These are phyloP conservation scores for Orchestia grillus DNA, from an alignment of 1,140 invertebrate species.

Conservation along the genomic window DNA sequence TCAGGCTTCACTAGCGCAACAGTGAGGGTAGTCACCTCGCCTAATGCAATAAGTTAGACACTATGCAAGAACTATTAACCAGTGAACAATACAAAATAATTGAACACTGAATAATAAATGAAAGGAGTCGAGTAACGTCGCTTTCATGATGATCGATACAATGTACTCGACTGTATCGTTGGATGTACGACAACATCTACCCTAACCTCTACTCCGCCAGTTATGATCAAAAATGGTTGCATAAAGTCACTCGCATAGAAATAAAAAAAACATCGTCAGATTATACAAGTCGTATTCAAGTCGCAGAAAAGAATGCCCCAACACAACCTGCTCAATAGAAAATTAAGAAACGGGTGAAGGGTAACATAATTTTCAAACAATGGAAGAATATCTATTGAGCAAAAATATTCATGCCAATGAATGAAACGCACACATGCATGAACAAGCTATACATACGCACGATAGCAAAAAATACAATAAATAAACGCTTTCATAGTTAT, in stretches of 20 bases:
- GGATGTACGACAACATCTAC: background rate
- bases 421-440: background rate
- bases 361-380: background rate
- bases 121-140: background rate
- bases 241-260: background rate
- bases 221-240: background rate
- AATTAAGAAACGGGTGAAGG: background rate
- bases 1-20: background rate
- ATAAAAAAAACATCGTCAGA: background rate
- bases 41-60: background rate
- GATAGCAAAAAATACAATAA: background rate
- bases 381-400: background rate
- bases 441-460: background rate
- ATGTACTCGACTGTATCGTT: background rate
- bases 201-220: background rate
- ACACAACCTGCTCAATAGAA: background rate
- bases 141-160: background rate
- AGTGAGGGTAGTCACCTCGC: background rate
- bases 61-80: background rate
- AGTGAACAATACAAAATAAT: background rate
- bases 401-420: background rate
- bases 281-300: background rate
- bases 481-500: too few relatives aligned
- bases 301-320: background rate
- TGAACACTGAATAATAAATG: background rate